Evolutionary conservation across 2,888 invertebrate genomes (phyloP).

Genomic region (Ectemnius continuus): DNA sequence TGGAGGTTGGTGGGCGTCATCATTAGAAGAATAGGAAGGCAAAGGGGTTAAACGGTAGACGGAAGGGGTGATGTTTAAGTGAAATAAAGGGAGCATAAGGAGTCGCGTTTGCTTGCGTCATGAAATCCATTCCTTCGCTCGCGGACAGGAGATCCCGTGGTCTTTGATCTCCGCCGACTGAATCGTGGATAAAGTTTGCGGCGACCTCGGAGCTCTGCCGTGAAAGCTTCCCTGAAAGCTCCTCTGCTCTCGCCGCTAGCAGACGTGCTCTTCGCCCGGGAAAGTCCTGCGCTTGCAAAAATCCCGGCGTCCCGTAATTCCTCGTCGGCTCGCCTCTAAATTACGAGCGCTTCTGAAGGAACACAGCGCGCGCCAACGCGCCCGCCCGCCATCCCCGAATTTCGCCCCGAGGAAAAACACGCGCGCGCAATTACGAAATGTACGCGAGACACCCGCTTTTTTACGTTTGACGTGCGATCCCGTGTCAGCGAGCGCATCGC

Average conservation of each 20-base stretch:
- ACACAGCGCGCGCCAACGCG: background rate
- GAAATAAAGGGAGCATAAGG: slow-evolving; percentile 16
- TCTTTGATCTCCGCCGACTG: slow-evolving; percentile 22
- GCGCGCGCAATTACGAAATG: too few relatives aligned
- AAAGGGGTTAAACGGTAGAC: background rate
- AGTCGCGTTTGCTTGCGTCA: background rate
- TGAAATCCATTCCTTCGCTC: slow-evolving; percentile 5
- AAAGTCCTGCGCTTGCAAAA: slow-evolving; percentile 29
- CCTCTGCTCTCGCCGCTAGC: background rate
- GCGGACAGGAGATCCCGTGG: slow-evolving; percentile 7
- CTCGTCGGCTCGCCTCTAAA: slow-evolving; percentile 5
- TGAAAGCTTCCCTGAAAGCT: background rate
- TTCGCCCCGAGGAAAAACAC: too few relatives aligned
- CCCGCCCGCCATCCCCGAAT: too few relatives aligned
- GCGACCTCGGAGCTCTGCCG: background rate
- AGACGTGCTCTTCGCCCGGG: background rate
- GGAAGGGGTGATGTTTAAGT: background rate
- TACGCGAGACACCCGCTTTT: too few relatives aligned
- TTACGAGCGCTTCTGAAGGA: background rate
- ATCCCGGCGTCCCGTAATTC: slow-evolving; percentile 9
- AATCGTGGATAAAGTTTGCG: slow-evolving; percentile 18
- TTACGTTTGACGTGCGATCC: too few relatives aligned
- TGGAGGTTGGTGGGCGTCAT: too few relatives aligned
- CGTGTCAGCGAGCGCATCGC: too few relatives aligned
- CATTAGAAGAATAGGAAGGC: background rate